A percentile compares a stretch with the other conserved stretches of the same genome.
Conservation (phyloP, 2,888 invertebrate genomes). For the Malacosoma neustria region DNA sequence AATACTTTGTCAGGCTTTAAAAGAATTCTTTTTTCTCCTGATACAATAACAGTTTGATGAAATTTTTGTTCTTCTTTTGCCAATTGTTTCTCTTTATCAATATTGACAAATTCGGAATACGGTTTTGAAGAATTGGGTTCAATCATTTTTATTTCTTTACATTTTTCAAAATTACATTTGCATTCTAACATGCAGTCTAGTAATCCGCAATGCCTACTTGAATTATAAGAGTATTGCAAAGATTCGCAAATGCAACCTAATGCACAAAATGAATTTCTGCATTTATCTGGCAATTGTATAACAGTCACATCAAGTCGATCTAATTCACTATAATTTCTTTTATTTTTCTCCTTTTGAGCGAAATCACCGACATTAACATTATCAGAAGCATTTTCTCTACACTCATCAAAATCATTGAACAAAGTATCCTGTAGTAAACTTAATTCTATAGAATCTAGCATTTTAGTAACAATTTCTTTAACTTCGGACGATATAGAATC, state of each 20-base stretch:
- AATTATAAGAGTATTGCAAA: slow-evolving; percentile 49
- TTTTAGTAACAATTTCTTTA: slow-evolving; percentile 60
- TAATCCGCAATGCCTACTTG: slow-evolving; percentile 77
- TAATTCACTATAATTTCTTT: slow-evolving; percentile 65
- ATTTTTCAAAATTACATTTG: slow-evolving; percentile 49
- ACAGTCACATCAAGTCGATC: slow-evolving; percentile 79
- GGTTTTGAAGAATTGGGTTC: slow-evolving; percentile 27
- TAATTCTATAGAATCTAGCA: slow-evolving; percentile 77
- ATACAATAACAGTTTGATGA: slow-evolving; percentile 80
- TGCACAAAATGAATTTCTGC: slow-evolving; percentile 72
- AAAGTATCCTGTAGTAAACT: slow-evolving; percentile 73
- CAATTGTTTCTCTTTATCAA: slow-evolving; percentile 70
- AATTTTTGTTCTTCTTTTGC: slow-evolving; percentile 83
- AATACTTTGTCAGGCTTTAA: slow-evolving; percentile 72
- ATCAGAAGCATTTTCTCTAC: slow-evolving; percentile 31
- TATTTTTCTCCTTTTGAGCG: slow-evolving; percentile 41
- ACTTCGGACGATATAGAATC: slow-evolving; percentile 26
- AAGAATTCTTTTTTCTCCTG: slow-evolving; percentile 78
- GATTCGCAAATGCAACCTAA: slow-evolving; percentile 81
- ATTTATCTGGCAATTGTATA: slow-evolving; percentile 68
- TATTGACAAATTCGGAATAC: slow-evolving; percentile 43
- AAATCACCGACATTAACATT: slow-evolving; percentile 16
- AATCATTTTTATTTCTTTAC: slow-evolving; percentile 31
- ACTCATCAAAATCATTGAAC: slow-evolving; percentile 35
- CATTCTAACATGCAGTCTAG: slow-evolving; percentile 76